Conservation (phyloP, 2,797 vertebrate genomes). For the Mormyrops boulengeri region DNA sequence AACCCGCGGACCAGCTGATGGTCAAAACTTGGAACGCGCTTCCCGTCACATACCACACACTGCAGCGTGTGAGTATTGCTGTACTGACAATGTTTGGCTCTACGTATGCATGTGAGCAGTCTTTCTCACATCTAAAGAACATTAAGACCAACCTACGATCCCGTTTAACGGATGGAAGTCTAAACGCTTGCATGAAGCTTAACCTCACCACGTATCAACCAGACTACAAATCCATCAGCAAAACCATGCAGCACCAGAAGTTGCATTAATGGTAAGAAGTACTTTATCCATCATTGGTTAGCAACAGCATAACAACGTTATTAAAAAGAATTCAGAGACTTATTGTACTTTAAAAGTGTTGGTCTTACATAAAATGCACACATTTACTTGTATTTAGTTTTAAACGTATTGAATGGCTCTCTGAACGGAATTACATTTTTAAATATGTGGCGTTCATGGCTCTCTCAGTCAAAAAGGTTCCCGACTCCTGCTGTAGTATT, state of each 20-base stretch:
- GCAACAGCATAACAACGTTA: no score
- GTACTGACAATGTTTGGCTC: constrained; percentile 43
- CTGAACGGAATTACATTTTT: neutral
- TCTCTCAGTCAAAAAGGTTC: neutral
- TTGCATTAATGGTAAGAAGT: neutral
- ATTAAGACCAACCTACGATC: constrained; percentile 40
- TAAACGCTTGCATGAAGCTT: constrained; percentile 39
- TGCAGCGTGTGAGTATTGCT: constrained; percentile 42
- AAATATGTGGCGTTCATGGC: neutral
- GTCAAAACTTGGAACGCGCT: constrained; percentile 39
- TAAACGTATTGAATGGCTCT: neutral
- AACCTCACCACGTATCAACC: constrained; percentile 42
- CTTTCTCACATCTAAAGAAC: constrained; percentile 41
- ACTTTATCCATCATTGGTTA: neutral
- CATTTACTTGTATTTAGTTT: neutral
- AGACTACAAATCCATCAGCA: constrained; percentile 43
- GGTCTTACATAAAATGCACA: neutral
- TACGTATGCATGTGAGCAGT: constrained; percentile 40
- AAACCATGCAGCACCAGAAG: constrained; percentile 44
- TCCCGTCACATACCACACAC: constrained; percentile 38
- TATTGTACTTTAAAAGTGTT: no score
- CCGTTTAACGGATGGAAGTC: constrained; percentile 38
- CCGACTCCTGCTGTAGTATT: neutral
- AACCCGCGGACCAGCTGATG: constrained; percentile 36
- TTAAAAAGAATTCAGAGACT: no score